Evolutionary conservation across 2,113 vertebrate genomes (phyloP).

Genomic region (Arothron firmamentum): DNA sequence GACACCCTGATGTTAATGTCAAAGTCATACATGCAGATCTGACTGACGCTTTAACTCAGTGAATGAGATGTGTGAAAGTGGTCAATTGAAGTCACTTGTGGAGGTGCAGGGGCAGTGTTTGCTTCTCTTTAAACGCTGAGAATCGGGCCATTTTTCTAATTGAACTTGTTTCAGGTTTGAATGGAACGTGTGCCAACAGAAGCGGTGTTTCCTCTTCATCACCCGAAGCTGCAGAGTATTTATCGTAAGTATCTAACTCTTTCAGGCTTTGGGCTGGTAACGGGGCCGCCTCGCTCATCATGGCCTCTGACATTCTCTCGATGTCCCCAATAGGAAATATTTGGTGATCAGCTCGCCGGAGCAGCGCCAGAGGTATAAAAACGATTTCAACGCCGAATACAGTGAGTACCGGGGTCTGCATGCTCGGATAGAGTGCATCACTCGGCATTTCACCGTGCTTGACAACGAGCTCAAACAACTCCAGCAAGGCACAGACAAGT

Average conservation of each 20-base stretch:
- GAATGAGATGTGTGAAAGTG: background rate
- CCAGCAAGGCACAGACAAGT: constrained; percentile 87
- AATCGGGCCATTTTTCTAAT: background rate
- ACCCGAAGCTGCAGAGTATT: constrained; percentile 87
- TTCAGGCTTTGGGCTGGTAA: too few relatives aligned
- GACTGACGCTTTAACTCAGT: constrained; percentile 1
- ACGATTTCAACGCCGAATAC: constrained; percentile 94
- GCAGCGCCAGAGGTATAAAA: constrained; percentile 95
- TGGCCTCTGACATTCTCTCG: background rate
- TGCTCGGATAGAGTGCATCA: constrained; percentile 91
- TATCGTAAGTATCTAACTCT: constrained; percentile 80
- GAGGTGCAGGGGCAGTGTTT: background rate
- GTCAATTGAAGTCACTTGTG: background rate
- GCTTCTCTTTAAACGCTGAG: background rate
- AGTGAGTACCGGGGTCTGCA: constrained; percentile 90
- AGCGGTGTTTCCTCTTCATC: constrained; percentile 82
- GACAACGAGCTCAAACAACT: constrained; percentile 92
- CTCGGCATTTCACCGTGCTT: constrained; percentile 88
- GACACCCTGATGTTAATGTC: constrained; percentile 57
- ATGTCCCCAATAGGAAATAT: constrained; percentile 81
- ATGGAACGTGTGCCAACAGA: constrained; percentile 81
- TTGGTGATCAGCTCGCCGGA: constrained; percentile 85
- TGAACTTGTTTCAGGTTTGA: constrained; percentile 60
- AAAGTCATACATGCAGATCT: constrained; percentile 3
- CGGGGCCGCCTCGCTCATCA: too few relatives aligned